phyloP scores from a whole-genome alignment of 53 echinoderm and acorn worm genomes.

The Paelopatides confundens region DNA sequence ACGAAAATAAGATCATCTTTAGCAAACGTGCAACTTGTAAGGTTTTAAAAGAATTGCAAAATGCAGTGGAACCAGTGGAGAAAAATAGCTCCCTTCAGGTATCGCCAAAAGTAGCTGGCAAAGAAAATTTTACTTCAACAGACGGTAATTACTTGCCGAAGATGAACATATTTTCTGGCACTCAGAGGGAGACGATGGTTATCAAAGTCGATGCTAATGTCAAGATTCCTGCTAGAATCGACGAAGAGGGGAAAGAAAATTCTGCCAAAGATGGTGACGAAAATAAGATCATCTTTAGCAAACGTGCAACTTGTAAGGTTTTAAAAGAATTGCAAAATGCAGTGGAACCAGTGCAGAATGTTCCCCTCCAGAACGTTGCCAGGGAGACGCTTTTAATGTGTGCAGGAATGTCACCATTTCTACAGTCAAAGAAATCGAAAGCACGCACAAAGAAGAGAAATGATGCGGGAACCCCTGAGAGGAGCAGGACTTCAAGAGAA shows the following conservation, averaged over 20 bases:
- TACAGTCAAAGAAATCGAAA: slow-evolving; percentile 42
- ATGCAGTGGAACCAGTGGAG: not conserved
- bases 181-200: not conserved
- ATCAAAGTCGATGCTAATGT: not conserved
- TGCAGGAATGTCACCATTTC: slow-evolving; percentile 83
- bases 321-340: slow-evolving; percentile 75
- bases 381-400: slow-evolving; percentile 78
- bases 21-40: not conserved
- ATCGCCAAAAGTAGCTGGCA: not conserved
- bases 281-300: not conserved
- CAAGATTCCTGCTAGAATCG: not conserved
- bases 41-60: no score
- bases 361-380: slow-evolving; percentile 53
- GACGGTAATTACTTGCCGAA: not conserved
- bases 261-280: not conserved
- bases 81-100: not conserved
- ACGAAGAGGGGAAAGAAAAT: not conserved
- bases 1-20: slow-evolving; percentile 12
- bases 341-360: slow-evolving; percentile 61
- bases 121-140: not conserved
- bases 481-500: not conserved
- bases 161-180: not conserved
- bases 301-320: slow-evolving; percentile 42
- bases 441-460: not conserved
- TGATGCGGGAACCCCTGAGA: not conserved